Percentiles rank a stretch among this genome's conserved stretches.
Conservation (phyloP, 2,888 invertebrate species). For the Drosophila kanekoi region DNA sequence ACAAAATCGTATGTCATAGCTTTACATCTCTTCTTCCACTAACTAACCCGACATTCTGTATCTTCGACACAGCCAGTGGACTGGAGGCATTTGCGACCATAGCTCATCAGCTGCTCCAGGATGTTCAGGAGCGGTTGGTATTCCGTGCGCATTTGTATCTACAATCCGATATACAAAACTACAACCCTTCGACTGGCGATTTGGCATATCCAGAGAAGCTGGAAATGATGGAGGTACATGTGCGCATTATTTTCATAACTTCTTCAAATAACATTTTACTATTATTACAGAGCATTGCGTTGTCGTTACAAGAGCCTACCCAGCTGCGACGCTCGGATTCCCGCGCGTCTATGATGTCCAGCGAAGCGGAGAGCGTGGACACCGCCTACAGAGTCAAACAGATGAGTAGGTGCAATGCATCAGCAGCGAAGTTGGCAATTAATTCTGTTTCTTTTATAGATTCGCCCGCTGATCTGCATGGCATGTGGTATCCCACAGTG, state of each 20-base stretch:
- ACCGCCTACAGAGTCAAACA: conserved; percentile 80
- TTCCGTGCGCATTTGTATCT: conserved; percentile 98
- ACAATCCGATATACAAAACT: conserved; percentile 94
- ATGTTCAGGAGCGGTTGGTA: conserved; percentile 98
- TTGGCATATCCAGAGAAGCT: conserved; percentile 99
- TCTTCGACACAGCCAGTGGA: conserved; percentile 86
- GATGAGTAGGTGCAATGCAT: conserved; percentile 75
- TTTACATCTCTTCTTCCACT: not conserved
- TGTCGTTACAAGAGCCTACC: conserved; percentile 88
- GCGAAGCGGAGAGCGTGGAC: conserved; percentile 89
- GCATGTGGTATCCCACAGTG: conserved; percentile 99
- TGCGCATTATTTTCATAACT: not conserved
- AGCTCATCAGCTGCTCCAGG: conserved; percentile 93
- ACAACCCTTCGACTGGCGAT: conserved; percentile 96
- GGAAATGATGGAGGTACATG: conserved; percentile 96
- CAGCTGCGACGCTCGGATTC: conserved; percentile 88
- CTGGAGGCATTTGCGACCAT: conserved; percentile 91
- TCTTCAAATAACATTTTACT: not conserved
- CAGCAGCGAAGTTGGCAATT: rapidly evolving
- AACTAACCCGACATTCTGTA: not conserved
- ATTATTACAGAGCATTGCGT: conserved; percentile 87
- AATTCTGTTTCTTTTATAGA: conserved; percentile 82
- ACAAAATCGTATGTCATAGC: conserved; percentile 89
- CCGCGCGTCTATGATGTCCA: conserved; percentile 89
- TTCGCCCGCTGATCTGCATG: conserved; percentile 98